phyloP scores from a whole-genome alignment of 2,797 vertebrate genomes.

The Miichthys miiuy region DNA sequence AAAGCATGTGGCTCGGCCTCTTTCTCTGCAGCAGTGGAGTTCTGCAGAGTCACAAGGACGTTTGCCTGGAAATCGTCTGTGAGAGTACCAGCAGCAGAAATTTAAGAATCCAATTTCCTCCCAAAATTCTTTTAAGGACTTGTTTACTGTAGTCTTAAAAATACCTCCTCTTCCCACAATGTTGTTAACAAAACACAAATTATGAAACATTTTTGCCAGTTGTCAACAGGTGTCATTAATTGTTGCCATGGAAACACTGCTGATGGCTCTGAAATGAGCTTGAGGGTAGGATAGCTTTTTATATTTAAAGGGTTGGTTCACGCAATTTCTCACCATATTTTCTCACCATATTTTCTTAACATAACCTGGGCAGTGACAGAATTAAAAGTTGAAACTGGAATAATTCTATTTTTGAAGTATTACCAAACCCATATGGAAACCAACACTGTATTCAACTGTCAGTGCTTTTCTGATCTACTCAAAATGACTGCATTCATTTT shows the following conservation, averaged over 20 bases:
- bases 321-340: no score
- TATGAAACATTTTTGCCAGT: neutral
- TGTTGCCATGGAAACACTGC: constrained; percentile 42
- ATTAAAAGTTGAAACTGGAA: neutral
- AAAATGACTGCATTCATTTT: no score
- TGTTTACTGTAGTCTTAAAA: constrained; percentile 13
- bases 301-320: neutral
- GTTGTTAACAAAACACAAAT: constrained; percentile 25
- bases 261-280: neutral
- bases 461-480: neutral
- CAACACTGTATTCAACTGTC: no score
- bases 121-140: neutral
- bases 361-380: neutral
- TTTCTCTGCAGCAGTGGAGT: neutral
- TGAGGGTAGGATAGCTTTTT: neutral
- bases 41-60: neutral
- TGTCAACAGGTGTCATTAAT: constrained; percentile 18
- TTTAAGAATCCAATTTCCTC: neutral
- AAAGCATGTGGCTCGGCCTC: neutral
- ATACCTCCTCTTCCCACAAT: neutral
- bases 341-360: neutral
- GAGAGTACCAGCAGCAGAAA: neutral
- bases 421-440: neutral
- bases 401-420: neutral
- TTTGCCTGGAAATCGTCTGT: neutral